Evolutionary conservation across 1,140 invertebrate genomes (phyloP).

Genomic region (Scylla paramamosain): DNA sequence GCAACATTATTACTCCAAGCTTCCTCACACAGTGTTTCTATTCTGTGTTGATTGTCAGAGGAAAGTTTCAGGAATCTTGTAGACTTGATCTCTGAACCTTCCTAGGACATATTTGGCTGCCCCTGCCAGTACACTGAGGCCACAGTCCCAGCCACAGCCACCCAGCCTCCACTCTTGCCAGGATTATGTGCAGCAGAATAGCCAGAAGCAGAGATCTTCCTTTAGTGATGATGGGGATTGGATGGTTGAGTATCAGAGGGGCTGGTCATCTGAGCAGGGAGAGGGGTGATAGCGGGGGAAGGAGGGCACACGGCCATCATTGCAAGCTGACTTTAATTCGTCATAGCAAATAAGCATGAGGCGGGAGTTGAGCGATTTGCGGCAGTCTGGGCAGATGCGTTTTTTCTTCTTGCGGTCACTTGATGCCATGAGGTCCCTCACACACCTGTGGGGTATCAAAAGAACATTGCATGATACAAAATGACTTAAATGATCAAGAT

Average conservation of each 20-base stretch:
- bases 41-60: conserved; percentile 2
- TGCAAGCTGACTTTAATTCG: conserved; percentile 74
- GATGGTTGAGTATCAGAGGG: conserved; percentile 68
- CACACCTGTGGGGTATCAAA: conserved; percentile 83
- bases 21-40: not conserved
- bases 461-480: not conserved
- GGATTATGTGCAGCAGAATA: conserved; percentile 65
- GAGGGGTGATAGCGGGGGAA: conserved; percentile 66
- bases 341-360: conserved; percentile 81
- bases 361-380: conserved; percentile 84
- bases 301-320: conserved; percentile 57
- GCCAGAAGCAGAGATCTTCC: conserved; percentile 68
- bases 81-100: not conserved
- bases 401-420: conserved; percentile 84
- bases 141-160: not conserved
- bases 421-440: conserved; percentile 85
- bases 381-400: conserved; percentile 84
- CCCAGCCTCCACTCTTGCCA: not conserved
- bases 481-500: not conserved
- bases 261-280: conserved; percentile 68
- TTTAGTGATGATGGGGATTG: conserved; percentile 41
- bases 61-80: not conserved
- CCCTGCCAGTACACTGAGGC: not conserved
- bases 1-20: no score
- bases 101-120: not conserved